Base-by-base conservation (phyloP, 37 sponge, comb jelly and placozoan genomes). In the Haliclona indistincta region DNA sequence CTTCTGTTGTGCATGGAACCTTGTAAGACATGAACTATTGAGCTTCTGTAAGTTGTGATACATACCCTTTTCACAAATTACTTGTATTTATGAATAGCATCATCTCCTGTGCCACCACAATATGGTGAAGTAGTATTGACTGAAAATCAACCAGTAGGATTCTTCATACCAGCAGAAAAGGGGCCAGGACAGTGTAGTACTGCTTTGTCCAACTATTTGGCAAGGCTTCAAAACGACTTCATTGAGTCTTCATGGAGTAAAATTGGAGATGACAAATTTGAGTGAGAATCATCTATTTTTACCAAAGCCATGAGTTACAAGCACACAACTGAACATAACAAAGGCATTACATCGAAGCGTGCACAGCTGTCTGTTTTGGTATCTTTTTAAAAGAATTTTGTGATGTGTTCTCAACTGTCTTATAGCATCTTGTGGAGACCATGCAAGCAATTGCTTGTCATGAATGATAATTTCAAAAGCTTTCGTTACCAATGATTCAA, bases 181-280 rank as follows among this genome's bases (percentile, higher is more conserved):
- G 83, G 68, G 15, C n/a, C n/a, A 30, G 83, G 83, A 49, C 37
- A 51, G 10, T 73, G 67, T 51, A 40, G 67, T 8, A 36, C 49
- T 4, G 83, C 67, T 36, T 37, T 82, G 41, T 32, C 64, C 4
- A 74, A 64, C 32, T 82, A 54, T 34, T 43, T 82, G 13, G 32
- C 41, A 19, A 45, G n/a, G 19, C 49, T 39, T 23, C 83, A 82
- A 37, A 73, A 82, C 30, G 74, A 73, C n/a, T 52, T 78, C 1
- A 45, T 78, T 66, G 68, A 67, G 28, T 34, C 35, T n/a, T 58
- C 60, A n/a, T 78, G 69, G 45, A 22, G 20, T 20, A 38, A 63
- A 63, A 25, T 42, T 25, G 11, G 4, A 39, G 25, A 20, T 3
- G 52, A 70, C 3, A n/a, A n/a, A n/a, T n/a, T n/a, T n/a, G n/a